Evolutionary conservation across 1,140 invertebrate species (phyloP), one percentile per base, ranked within the genome.

Genomic region (Pygmarrhopalites habei): DNA sequence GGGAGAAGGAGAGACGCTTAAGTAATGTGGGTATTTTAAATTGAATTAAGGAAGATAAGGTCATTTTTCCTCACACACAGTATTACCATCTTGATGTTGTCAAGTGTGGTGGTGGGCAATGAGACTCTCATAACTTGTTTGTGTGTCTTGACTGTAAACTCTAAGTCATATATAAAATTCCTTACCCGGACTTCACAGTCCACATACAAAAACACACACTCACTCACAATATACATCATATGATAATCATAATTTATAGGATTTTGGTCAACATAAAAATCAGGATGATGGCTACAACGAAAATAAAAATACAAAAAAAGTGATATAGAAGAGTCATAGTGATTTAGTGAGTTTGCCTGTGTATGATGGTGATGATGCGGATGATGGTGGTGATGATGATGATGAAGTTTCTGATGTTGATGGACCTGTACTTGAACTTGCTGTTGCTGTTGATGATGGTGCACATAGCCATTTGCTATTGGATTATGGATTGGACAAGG

Each of bases 401-500:
- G 66, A 64, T 65, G 68, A 65, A 64, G 62, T 32, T 65, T 55
- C 52, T 71, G 71, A 58, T 73, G 72, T 61, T 70, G 68, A 62
- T 73, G 72, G 49, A 64, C 61, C 43, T 66, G 67, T n/a, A 32
- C 61, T 29, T 28, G 29, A 55, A 55, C 51, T 55, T 73, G 69
- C 4, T 68, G 65, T 15, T 64, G 68, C 28, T 66, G 61, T n/a
- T 61, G 63, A 41, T 65, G 64, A 44, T 68, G 60, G 41, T 64
- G 70, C 44, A 72, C 68, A 30, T 62, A 71, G 21, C 69, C 69
- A 62, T 71, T 71, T 28, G 66, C 62, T 30, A 68, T 66, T 29
- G 69, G 69, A 63, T 71, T 71, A 56, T 71, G 69, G 56, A 71
- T 71, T 43, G 69, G 69, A 68, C 69, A 71, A 25, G 69, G 69